Evolutionary conservation across 2,888 invertebrate genomes (phyloP).

Genomic region (Xylocampa areola): DNA sequence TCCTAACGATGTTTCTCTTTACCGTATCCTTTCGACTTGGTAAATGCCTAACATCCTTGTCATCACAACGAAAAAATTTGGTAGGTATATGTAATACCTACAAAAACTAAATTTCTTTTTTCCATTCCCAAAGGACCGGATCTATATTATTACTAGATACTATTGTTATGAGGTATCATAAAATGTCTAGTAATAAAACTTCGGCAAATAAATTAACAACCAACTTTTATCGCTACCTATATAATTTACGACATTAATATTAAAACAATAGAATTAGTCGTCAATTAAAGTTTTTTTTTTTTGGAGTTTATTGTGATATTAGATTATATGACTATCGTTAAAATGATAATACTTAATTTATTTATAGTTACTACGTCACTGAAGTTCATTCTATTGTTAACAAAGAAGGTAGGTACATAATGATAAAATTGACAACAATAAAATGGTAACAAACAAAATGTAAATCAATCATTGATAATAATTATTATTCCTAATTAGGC

Average conservation of each 20-base stretch:
- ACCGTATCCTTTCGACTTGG: no score
- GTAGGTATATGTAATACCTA: no score
- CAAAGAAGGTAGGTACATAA: slow-evolving; percentile 13
- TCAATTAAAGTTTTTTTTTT: slow-evolving; percentile 2
- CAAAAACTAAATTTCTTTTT: no score
- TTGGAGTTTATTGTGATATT: slow-evolving; percentile 32
- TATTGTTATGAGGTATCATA: background rate
- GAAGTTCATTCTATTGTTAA: slow-evolving; percentile 1
- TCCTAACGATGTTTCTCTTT: no score
- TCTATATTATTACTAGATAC: background rate
- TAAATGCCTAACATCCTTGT: no score
- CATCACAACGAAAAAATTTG: no score
- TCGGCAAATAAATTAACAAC: slow-evolving; percentile 13
- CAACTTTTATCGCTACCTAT: background rate
- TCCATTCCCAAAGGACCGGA: background rate
- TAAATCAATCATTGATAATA: slow-evolving; percentile 1
- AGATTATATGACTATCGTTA: slow-evolving; percentile 17
- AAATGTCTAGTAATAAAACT: slow-evolving; percentile 23
- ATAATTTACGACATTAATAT: background rate
- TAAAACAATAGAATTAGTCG: slow-evolving; percentile 17
- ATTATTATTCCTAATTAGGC: background rate
- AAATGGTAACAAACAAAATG: background rate
- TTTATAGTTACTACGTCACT: slow-evolving; percentile 43
- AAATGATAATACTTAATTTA: slow-evolving; percentile 23
- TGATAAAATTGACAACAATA: background rate